Evolutionary conservation across 2,888 invertebrate species (phyloP).

Genomic region (Pasiphila rectangulata): DNA sequence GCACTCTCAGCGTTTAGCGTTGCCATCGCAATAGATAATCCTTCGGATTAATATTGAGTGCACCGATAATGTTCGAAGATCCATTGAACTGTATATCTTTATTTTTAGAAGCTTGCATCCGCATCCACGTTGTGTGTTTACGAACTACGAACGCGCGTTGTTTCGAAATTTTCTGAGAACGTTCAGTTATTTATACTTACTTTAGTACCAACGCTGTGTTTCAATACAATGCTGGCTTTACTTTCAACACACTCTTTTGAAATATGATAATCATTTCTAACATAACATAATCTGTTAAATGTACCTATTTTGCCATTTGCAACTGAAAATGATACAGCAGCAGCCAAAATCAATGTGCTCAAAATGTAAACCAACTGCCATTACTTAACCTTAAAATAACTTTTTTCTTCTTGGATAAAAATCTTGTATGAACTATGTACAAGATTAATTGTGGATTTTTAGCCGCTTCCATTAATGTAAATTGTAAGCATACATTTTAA

Average conservation of each 20-base stretch:
- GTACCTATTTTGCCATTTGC: background rate
- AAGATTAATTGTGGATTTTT: too few relatives aligned
- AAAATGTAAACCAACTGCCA: too few relatives aligned
- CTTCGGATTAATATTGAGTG: conserved; percentile 20
- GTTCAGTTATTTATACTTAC: conserved; percentile 45
- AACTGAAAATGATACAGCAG: too few relatives aligned
- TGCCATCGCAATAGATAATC: conserved; percentile 14
- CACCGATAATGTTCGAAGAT: conserved; percentile 30
- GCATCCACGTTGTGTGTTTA: conserved; percentile 72
- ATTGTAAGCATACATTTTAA: too few relatives aligned
- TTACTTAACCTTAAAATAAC: too few relatives aligned
- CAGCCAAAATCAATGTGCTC: too few relatives aligned
- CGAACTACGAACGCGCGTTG: conserved; percentile 54
- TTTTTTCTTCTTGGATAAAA: too few relatives aligned
- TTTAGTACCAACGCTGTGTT: conserved; percentile 27
- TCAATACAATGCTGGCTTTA: conserved; percentile 20
- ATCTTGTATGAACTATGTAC: too few relatives aligned
- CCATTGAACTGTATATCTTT: conserved; percentile 49
- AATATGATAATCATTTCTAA: too few relatives aligned
- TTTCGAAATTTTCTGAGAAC: conserved; percentile 68
- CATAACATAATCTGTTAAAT: conserved; percentile 10
- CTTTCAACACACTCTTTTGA: conserved; percentile 12
- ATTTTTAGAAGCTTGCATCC: conserved; percentile 64
- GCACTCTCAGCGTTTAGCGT: background rate
- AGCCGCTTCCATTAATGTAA: too few relatives aligned